A percentile compares a stretch with the other conserved stretches of the same genome.
These are phyloP conservation scores for Sander lucioperca DNA, from an alignment of 2,113 vertebrate species.

Conservation along the genomic window DNA sequence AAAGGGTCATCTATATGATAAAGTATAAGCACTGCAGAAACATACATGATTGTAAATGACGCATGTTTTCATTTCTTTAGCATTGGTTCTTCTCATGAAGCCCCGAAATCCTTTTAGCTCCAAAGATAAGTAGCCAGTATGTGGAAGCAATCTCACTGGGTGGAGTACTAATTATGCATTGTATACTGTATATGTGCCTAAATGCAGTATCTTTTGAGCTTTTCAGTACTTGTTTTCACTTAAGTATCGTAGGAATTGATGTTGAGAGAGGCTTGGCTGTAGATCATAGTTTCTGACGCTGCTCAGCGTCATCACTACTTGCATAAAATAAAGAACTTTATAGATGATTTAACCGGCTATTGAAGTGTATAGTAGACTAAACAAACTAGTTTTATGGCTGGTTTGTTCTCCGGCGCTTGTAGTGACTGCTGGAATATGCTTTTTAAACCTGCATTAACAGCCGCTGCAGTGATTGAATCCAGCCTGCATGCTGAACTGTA, in stretches of 20 bases:
- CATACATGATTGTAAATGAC: no score
- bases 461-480: neutral
- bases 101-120: neutral
- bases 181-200: neutral
- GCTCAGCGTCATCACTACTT: neutral
- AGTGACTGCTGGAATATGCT: neutral
- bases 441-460: neutral
- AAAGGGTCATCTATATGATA: neutral
- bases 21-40: neutral
- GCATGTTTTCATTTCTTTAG: neutral
- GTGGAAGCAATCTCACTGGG: neutral
- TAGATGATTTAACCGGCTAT: neutral
- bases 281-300: neutral
- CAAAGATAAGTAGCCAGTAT: constrained; percentile 28
- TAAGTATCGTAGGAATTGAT: accelerated
- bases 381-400: constrained; percentile 4
- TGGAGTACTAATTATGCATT: neutral
- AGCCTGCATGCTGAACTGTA: neutral
- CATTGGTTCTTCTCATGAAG: constrained; percentile 4
- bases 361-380: neutral
- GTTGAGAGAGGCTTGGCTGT: neutral
- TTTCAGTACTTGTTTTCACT: neutral
- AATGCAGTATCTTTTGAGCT: neutral
- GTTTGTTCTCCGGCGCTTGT: neutral
- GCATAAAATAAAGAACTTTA: no score